Conservation (phyloP, 2,113 vertebrate species). For the Cyprinodon tularosa region DNA sequence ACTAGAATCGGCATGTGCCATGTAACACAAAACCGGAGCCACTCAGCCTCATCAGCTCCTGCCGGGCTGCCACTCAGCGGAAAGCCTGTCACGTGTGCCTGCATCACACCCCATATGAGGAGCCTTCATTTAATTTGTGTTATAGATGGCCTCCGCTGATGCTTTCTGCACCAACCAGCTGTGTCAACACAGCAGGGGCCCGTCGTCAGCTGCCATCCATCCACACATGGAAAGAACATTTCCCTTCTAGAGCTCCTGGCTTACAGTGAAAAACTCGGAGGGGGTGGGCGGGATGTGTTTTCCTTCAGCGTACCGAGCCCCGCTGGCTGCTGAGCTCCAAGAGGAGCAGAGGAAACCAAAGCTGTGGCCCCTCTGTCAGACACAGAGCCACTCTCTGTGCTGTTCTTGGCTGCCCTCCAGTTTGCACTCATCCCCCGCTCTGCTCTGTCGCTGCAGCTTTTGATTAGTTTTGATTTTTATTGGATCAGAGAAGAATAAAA, state of each 20-base stretch:
- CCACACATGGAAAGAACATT: conserved; percentile 63
- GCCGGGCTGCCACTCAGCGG: conserved; percentile 1
- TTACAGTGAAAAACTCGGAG: conserved; percentile 36
- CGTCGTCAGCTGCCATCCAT: conserved; percentile 28
- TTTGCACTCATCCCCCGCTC: conserved; percentile 46
- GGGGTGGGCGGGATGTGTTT: conserved; percentile 60
- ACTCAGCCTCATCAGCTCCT: background rate
- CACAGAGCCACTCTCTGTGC: conserved; percentile 72
- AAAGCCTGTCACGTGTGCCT: conserved; percentile 23
- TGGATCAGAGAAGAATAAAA: conserved; percentile 16
- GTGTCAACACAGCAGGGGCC: conserved; percentile 72
- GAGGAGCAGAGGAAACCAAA: conserved; percentile 53
- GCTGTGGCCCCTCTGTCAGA: conserved; percentile 26
- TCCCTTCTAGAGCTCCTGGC: conserved; percentile 38
- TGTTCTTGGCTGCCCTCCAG: conserved; percentile 65
- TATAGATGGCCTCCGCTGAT: conserved; percentile 42
- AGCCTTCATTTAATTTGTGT: conserved; percentile 37
- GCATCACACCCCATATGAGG: conserved; percentile 11
- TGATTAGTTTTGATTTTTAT: conserved; percentile 45
- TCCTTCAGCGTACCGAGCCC: conserved; percentile 22
- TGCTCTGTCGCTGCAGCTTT: conserved; percentile 41
- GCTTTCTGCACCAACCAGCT: conserved; percentile 64
- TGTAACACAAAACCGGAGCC: conserved; percentile 17
- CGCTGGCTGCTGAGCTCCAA: conserved; percentile 49
- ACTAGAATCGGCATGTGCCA: conserved; percentile 11